phyloP scores from a whole-genome alignment of 2,113 vertebrate species.

The Chaetodon trifascialis region DNA sequence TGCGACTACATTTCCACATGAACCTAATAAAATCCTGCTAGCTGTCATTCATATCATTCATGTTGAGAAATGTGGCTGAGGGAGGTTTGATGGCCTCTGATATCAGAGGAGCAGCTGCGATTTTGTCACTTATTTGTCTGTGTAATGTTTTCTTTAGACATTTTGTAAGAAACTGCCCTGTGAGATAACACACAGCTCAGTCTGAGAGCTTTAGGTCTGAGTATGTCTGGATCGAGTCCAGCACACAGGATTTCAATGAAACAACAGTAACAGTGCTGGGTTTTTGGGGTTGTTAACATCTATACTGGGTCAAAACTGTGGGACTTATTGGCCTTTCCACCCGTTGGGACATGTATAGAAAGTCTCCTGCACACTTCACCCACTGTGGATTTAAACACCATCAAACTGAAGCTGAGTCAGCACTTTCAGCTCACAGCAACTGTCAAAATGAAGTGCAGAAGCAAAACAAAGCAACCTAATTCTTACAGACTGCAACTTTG shows the following conservation, averaged over 20 bases:
- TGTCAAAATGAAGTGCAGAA: conserved; percentile 11
- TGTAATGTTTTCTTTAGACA: background rate
- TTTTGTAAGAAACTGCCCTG: background rate
- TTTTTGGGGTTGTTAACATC: conserved; percentile 10
- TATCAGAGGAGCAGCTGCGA: background rate
- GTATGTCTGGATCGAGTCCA: background rate
- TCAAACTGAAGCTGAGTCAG: conserved; percentile 14
- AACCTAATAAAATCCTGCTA: too few relatives aligned
- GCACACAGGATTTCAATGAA: conserved; percentile 10
- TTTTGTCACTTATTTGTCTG: background rate
- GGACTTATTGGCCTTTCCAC: background rate
- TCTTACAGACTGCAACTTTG: background rate
- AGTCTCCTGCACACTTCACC: conserved; percentile 8
- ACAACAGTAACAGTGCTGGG: background rate
- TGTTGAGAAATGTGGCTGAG: background rate
- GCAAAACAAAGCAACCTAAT: conserved; percentile 11
- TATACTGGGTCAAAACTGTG: conserved; percentile 1
- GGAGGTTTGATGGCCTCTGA: background rate
- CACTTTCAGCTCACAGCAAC: conserved; percentile 2
- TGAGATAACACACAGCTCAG: background rate
- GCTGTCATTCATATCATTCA: background rate
- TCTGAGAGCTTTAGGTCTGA: background rate
- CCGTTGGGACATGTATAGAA: conserved; percentile 3
- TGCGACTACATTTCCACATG: too few relatives aligned
- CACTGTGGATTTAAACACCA: conserved; percentile 18